Percentiles rank a stretch among this genome's conserved stretches.
Evolutionary conservation across 2,888 invertebrate genomes (phyloP).

Genomic region (Ennomos quercinarius): DNA sequence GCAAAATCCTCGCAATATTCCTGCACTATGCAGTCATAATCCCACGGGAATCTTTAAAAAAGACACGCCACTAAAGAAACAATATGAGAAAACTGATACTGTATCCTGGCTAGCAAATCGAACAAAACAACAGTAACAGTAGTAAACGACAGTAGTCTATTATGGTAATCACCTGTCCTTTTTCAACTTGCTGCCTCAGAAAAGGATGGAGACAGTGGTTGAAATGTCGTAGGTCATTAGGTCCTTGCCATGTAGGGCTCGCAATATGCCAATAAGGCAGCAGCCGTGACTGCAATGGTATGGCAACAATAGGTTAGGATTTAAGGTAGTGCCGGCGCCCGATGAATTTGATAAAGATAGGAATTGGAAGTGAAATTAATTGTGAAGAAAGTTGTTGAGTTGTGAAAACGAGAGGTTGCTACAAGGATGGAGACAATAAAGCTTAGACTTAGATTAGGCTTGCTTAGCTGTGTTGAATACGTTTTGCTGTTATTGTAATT

Average conservation of each 20-base stretch:
- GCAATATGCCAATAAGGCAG: constrained; percentile 85
- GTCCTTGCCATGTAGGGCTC: constrained; percentile 78
- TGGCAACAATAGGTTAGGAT: constrained; percentile 75
- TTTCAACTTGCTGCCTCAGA: constrained; percentile 56
- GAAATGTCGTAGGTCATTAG: constrained; percentile 86
- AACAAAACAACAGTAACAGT: constrained; percentile 78
- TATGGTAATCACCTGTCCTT: constrained; percentile 69
- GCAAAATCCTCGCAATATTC: background rate
- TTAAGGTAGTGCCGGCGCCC: constrained; percentile 45
- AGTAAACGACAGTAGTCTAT: constrained; percentile 79
- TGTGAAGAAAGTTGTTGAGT: constrained; percentile 46
- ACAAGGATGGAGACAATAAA: background rate
- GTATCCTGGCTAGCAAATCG: constrained; percentile 73
- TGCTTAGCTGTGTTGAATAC: too few species aligned
- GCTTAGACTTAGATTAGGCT: too few species aligned
- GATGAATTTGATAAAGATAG: constrained; percentile 73
- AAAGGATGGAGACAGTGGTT: constrained; percentile 69
- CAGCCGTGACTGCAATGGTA: constrained; percentile 76
- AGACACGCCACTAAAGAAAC: constrained; percentile 44
- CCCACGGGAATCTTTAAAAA: constrained; percentile 42
- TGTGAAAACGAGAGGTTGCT: constrained; percentile 3
- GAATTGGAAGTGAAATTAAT: constrained; percentile 51
- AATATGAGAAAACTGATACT: constrained; percentile 69
- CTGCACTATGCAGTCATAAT: constrained; percentile 23
- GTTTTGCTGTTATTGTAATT: too few species aligned